Evolutionary conservation across 2,888 invertebrate species (phyloP), one percentile per base, ranked within the genome.

Genomic region (Liposcelis brunnea): DNA sequence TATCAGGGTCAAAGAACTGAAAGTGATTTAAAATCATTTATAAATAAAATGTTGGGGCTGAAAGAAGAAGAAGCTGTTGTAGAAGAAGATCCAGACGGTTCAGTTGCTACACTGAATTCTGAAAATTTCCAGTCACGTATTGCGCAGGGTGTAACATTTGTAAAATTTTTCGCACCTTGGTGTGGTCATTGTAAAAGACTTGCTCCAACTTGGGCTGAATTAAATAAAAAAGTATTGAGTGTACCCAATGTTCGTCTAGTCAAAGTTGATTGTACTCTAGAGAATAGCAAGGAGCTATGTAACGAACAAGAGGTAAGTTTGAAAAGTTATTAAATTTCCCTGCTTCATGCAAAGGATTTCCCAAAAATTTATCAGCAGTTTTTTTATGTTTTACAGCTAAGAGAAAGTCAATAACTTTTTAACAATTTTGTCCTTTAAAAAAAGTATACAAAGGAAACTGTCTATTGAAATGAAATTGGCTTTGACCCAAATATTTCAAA

Each of bases 161-260:
- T 90, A 21, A 85, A 89, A 62, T 90, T 84, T 59, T 90, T 80
- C 65, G 87, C 87, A 2, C 87, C 90, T 2, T 90, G 89, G 89
- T 86, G 86, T 57, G 84, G 85, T 1, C 85, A 89, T 59, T 90
- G 89, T 58, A 86, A 87, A 67, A 74, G 83, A 55, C 60, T 90
- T 47, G 81, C 78, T 31, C 83, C 86, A 0, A 76, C 80, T 1
- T 90, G 87, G 87, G 75, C 83, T 52, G 77, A 82, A 54, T 65
- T 91, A 2, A 85, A 81, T 0, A 74, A 76, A 49, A 77, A 77
- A 53, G 78, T 79, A 52, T 66, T 71, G 46, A 68, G 68, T 36
- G 71, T 74, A 48, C 63, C 66, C 0, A 62, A 69, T 38, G 74
- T 86, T 1, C 71, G 76, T 51, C 80, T 89, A 44, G 80, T 78